These are phyloP conservation scores for Gasterosteus aculeatus DNA, from an alignment of 2,113 vertebrate species.

Conservation along the genomic window DNA sequence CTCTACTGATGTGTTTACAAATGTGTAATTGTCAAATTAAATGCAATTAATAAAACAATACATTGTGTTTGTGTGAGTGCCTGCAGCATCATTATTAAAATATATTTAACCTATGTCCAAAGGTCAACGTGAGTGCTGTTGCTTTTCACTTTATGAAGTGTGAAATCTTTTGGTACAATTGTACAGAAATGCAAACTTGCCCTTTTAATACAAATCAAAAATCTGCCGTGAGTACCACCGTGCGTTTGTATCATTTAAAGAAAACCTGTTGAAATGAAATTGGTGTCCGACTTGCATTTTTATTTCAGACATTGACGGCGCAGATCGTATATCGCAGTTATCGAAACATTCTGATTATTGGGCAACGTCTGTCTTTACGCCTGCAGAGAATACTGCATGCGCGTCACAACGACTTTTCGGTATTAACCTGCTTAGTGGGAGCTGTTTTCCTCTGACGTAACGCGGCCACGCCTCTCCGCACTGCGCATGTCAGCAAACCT, in stretches of 20 bases:
- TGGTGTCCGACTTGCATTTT: neutral
- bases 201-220: neutral
- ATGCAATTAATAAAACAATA: slow-evolving; percentile 19
- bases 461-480: slow-evolving; percentile 33
- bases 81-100: neutral
- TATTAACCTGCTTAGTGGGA: neutral
- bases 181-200: neutral
- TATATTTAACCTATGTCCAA: neutral
- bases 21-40: slow-evolving; percentile 56
- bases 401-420: neutral
- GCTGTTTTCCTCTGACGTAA: slow-evolving; percentile 16
- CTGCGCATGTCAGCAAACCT: slow-evolving; percentile 58
- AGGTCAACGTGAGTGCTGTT: no score
- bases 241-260: neutral
- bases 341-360: neutral
- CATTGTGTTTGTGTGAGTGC: neutral
- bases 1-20: slow-evolving; percentile 51
- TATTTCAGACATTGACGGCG: neutral
- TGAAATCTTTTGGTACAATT: no score
- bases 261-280: neutral
- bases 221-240: neutral
- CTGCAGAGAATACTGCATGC: neutral
- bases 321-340: no score
- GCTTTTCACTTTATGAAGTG: no score
- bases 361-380: no score